Evolutionary conservation across 2,113 vertebrate genomes (phyloP).

Genomic region (Psilopogon haemacephalus): DNA sequence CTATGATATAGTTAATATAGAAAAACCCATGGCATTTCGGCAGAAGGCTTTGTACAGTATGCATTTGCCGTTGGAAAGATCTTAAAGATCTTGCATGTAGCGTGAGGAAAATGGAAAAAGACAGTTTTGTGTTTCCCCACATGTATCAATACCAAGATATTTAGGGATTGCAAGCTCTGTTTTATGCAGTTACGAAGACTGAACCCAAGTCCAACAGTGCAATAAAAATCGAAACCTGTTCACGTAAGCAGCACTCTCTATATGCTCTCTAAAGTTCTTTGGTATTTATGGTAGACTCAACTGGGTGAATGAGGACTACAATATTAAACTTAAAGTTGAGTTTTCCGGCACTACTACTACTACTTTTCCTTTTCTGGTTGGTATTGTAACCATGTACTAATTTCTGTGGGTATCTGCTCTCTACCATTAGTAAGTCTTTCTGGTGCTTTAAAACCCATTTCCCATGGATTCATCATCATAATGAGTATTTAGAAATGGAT

Average conservation of each 20-base stretch:
- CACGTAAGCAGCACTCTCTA: not conserved
- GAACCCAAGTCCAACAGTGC: not conserved
- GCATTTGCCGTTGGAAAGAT: not conserved
- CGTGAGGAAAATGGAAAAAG: not conserved
- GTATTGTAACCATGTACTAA: not conserved
- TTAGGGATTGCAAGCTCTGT: not conserved
- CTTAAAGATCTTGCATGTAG: not conserved
- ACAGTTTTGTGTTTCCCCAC: not conserved
- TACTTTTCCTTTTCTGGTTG: not conserved
- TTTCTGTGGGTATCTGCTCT: not conserved
- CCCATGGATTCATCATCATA: constrained; percentile 17
- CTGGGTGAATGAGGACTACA: not conserved
- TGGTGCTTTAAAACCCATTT: constrained; percentile 30
- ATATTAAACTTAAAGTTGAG: not conserved
- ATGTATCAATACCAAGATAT: too few species aligned
- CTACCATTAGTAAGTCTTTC: constrained; percentile 13
- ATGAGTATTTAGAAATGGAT: not conserved
- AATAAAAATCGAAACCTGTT: not conserved
- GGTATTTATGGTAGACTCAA: not conserved
- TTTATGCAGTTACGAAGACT: not conserved
- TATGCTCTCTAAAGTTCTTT: not conserved
- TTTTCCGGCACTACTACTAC: not conserved
- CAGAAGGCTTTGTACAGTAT: not conserved
- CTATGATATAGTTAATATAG: too few species aligned
- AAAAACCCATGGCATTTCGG: too few species aligned